Conservation (phyloP, 2,888 invertebrate species). For the Ectobius pallidus region DNA sequence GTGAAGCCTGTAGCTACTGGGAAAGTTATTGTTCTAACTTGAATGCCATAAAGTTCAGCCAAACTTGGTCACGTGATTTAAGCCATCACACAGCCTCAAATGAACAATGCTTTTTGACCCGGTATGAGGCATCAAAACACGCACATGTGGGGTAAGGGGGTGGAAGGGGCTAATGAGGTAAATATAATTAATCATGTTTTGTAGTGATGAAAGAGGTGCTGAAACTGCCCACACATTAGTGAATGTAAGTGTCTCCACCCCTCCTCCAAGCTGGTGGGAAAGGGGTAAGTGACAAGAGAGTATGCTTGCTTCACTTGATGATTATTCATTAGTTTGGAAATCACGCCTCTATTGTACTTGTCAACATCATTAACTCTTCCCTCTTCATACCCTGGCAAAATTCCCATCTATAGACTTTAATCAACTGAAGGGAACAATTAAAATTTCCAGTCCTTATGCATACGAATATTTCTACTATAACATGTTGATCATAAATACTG, state of each 20-base stretch:
- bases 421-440: too few relatives aligned
- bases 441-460: too few relatives aligned
- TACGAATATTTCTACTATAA: too few relatives aligned
- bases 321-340: constrained; percentile 23
- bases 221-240: constrained; percentile 12
- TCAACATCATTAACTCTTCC: constrained; percentile 12
- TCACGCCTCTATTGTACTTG: background rate
- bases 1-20: too few relatives aligned
- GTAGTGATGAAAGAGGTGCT: background rate
- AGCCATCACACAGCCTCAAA: too few relatives aligned
- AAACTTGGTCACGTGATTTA: too few relatives aligned
- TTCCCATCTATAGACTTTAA: too few relatives aligned
- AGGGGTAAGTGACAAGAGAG: background rate
- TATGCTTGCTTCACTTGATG: constrained; percentile 1
- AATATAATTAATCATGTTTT: constrained; percentile 17
- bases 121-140: constrained; percentile 2
- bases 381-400: background rate
- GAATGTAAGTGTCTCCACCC: background rate
- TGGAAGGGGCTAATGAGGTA: background rate
- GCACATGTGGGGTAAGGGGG: background rate
- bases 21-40: too few relatives aligned
- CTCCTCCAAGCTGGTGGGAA: background rate
- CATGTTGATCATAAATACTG: too few relatives aligned
- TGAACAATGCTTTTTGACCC: constrained; percentile 8
- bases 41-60: too few relatives aligned